phyloP scores from a whole-genome alignment of 2,797 vertebrate species.

The Pseudochirops cupreus region DNA sequence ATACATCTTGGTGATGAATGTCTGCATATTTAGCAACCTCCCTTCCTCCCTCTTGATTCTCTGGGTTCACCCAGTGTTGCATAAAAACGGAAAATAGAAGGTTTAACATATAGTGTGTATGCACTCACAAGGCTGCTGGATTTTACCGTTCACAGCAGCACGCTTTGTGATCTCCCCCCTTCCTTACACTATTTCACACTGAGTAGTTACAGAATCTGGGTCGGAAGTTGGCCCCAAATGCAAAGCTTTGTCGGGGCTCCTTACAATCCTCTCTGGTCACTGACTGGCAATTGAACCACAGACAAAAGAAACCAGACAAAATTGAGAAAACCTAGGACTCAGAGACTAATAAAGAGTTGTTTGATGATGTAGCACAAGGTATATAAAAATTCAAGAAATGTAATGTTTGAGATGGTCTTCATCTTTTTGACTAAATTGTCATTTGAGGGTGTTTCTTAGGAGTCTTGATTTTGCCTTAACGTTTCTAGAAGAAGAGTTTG shows the following conservation, averaged over 20 bases:
- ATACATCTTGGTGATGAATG: background rate
- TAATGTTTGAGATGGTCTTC: background rate
- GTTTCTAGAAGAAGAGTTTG: background rate
- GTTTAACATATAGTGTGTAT: background rate
- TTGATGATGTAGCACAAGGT: background rate
- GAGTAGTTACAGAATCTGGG: background rate
- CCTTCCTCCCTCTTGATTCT: background rate
- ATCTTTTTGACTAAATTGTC: background rate
- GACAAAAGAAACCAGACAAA: background rate
- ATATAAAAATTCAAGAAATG: background rate
- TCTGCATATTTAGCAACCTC: background rate
- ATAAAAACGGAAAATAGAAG: background rate
- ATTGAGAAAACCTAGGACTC: background rate
- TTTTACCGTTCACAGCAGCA: background rate
- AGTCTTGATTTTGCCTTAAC: background rate
- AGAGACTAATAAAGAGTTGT: background rate
- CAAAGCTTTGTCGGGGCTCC: background rate
- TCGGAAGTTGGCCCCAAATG: background rate
- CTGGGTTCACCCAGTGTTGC: background rate
- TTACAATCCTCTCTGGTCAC: background rate
- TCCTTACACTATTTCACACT: background rate
- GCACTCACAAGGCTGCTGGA: background rate
- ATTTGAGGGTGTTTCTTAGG: constrained; percentile 10
- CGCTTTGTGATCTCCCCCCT: background rate
- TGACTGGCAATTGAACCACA: background rate